Base-by-base conservation (phyloP, 30 jellyfish, hydroid and myxozoan species). In the Cassiopea andromeda region DNA sequence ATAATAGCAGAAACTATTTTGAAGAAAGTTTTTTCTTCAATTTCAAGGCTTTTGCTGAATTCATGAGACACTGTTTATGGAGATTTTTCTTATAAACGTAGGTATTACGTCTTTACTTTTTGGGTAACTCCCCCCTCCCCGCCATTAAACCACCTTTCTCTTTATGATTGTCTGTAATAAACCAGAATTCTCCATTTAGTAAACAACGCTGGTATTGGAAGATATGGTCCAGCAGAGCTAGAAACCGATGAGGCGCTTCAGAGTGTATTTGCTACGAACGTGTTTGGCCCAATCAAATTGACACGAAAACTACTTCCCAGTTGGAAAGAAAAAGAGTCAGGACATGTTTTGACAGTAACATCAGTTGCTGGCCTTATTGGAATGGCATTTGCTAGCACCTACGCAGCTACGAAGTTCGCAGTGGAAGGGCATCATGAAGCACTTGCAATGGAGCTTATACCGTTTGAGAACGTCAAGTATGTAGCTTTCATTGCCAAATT, bases 191-290 rank as follows among this genome's bases (percentile, higher is more conserved):
- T 4, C 15, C 15, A 46, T 70, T 38, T 69, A 84, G 92, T 84
- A 48, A 84, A 84, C 68, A 84, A 84, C 47, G 92, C 92, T 10
- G 92, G 85, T 3, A 12, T 69, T 72, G 92, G 92, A 1, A 17
- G 69, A 16, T 49, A 6, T 18, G 85, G 85, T 2, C 82, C 92
- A 12, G 45, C 81, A 45, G 85, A 84, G 15, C 3, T 50, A 1
- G 84, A 70, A 46, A 13, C 83, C 50, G 18, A 57, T 15, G 92
- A 48, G 45, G 16, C 12, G 17, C 38, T 57, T 10, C 57, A 69
- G 8, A 9, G 15, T 4, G 73, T 84, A 68, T 84, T 69, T 43
- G 78, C 85, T 2, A 84, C 92, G 2, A 84, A 84, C 19, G 92
- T 84, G 15, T 84, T 45, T 46, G 92, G 92, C 13, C 92, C 92